A percentile compares a stretch with the other conserved stretches of the same genome.
Conservation (phyloP, 2,113 vertebrate species). For the Pygoscelis adeliae region DNA sequence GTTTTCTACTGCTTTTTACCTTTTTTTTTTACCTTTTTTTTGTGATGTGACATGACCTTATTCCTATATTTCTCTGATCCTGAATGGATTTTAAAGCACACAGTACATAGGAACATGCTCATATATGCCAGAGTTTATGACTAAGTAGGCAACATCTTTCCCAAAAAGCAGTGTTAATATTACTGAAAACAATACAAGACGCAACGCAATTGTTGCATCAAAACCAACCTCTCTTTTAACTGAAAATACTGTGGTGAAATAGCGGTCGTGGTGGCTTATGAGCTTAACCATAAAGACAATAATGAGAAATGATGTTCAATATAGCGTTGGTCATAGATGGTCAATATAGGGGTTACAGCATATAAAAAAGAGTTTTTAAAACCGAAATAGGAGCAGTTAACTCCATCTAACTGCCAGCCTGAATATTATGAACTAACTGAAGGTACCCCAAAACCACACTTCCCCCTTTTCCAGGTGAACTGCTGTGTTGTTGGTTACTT, state of each 20-base stretch:
- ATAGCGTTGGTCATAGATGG: background rate
- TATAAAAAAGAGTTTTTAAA: background rate
- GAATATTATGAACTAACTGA: background rate
- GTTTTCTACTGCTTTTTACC: background rate
- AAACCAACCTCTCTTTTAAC: background rate
- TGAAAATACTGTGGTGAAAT: background rate
- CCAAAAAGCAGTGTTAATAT: background rate
- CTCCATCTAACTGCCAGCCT: background rate
- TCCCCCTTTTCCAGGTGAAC: background rate
- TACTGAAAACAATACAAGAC: background rate
- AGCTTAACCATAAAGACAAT: background rate
- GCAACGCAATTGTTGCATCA: background rate
- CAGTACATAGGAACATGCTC: background rate
- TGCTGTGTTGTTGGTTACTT: background rate
- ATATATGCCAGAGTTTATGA: background rate
- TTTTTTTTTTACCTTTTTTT: background rate
- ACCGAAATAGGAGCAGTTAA: background rate
- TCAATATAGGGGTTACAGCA: background rate
- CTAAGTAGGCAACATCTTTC: background rate
- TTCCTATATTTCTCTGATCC: background rate
- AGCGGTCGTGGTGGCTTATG: background rate
- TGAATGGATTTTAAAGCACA: background rate
- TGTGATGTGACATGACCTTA: background rate
- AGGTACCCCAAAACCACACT: background rate
- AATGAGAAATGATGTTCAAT: background rate